Evolutionary conservation across 1,140 invertebrate species (phyloP).

Genomic region (Lutraria rhynchaena): DNA sequence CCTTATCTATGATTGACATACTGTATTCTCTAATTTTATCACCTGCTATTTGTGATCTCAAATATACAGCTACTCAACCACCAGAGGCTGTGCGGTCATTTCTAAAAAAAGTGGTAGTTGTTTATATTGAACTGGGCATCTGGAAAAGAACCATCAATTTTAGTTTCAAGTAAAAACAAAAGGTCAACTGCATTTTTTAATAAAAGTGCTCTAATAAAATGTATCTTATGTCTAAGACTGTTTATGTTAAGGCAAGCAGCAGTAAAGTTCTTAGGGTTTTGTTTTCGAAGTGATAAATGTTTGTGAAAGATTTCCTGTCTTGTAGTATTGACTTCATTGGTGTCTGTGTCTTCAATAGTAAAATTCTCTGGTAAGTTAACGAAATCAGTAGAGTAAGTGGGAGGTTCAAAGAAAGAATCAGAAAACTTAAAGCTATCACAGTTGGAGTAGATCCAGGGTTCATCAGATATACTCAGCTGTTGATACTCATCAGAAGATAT

Average conservation of each 20-base stretch:
- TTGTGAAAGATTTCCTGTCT: neutral
- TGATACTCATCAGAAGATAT: neutral
- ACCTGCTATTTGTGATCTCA: no score
- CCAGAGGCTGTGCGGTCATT: neutral
- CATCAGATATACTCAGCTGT: neutral
- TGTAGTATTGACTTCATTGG: no score
- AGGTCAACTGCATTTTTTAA: neutral
- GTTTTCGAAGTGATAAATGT: neutral
- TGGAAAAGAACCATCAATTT: constrained; percentile 16
- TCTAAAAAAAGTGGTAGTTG: neutral
- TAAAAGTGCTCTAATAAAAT: neutral
- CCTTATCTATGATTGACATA: no score
- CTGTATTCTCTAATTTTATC: no score
- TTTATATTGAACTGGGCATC: neutral
- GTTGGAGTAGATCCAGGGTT: neutral
- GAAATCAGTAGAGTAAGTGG: no score
- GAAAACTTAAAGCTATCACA: neutral
- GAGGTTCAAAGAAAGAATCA: constrained; percentile 1
- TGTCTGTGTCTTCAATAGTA: no score
- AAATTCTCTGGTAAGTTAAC: no score
- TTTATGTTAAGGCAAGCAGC: constrained; percentile 10
- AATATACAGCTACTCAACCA: neutral
- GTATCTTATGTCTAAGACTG: constrained; percentile 3
- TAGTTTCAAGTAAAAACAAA: neutral
- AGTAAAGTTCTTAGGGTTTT: constrained; percentile 1